Conservation (phyloP, 2,888 invertebrate species). For the Lasioglossum malachurum region DNA sequence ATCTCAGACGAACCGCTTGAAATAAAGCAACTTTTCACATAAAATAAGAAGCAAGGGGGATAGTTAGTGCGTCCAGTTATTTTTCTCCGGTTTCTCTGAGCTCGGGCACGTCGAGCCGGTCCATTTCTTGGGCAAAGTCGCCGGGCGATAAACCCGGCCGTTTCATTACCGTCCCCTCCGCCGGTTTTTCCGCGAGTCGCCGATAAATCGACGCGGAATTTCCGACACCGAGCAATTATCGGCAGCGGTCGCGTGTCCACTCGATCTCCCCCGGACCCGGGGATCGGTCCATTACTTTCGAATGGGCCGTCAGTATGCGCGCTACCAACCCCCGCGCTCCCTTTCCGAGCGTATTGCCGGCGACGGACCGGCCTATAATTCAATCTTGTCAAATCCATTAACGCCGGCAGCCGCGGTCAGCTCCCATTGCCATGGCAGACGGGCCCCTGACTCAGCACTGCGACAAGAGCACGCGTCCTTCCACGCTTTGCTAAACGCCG, state of each 20-base stretch:
- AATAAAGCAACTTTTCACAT: not conserved
- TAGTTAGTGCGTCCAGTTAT: not conserved
- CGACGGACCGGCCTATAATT: slow-evolving; percentile 73
- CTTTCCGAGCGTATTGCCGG: slow-evolving; percentile 56
- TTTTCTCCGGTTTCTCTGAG: not conserved
- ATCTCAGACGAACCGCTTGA: not conserved
- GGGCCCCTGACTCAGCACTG: slow-evolving; percentile 61
- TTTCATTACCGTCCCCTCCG: slow-evolving; percentile 57
- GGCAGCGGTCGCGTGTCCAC: slow-evolving; percentile 73
- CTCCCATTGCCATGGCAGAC: slow-evolving; percentile 54
- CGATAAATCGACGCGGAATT: slow-evolving; percentile 73
- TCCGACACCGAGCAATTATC: slow-evolving; percentile 72
- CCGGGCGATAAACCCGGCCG: slow-evolving; percentile 56
- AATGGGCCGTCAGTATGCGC: slow-evolving; percentile 66
- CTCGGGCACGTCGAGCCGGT: not conserved
- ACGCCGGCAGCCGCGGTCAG: slow-evolving; percentile 66
- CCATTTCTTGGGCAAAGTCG: slow-evolving; percentile 39
- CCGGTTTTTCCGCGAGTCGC: slow-evolving; percentile 56
- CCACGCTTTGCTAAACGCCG: slow-evolving; percentile 31
- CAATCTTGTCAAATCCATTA: slow-evolving; percentile 80
- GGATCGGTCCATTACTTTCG: slow-evolving; percentile 74
- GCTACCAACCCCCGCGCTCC: slow-evolving; percentile 41
- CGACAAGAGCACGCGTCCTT: slow-evolving; percentile 9
- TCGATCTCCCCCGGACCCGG: slow-evolving; percentile 43
- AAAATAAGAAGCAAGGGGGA: not conserved